Evolutionary conservation across 2,797 vertebrate species (phyloP).

Genomic region (Heliangelus exortis): DNA sequence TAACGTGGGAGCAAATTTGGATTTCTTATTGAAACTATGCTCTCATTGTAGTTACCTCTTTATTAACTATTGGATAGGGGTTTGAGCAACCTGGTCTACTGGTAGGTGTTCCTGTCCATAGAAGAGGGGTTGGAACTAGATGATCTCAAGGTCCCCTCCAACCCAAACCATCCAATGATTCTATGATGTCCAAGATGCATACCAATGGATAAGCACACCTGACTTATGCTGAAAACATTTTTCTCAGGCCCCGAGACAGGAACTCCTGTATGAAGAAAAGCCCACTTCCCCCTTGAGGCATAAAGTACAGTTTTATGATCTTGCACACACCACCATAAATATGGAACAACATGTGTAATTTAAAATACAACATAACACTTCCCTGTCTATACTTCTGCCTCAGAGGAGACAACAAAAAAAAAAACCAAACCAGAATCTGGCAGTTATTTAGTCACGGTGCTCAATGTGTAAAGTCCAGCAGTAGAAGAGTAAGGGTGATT

Average conservation of each 20-base stretch:
- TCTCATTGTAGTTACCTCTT: accelerated
- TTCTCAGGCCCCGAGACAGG: background rate
- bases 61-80: background rate
- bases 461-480: background rate
- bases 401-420: background rate
- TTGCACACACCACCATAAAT: background rate
- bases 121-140: too few relatives aligned
- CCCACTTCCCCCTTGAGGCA: background rate
- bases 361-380: background rate
- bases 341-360: background rate
- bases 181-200: background rate
- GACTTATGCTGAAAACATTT: background rate
- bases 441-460: background rate
- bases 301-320: background rate
- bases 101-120: too few relatives aligned
- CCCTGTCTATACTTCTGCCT: background rate
- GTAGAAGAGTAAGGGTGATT: background rate
- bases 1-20: accelerated
- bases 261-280: background rate
- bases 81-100: too few relatives aligned
- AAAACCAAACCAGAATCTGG: background rate
- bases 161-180: background rate
- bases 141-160: too few relatives aligned
- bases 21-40: background rate
- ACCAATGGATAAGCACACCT: background rate